Percentiles rank a stretch among this genome's conserved stretches.
Evolutionary conservation across 2,888 invertebrate genomes (phyloP).

Genomic region (Agrochola litura): DNA sequence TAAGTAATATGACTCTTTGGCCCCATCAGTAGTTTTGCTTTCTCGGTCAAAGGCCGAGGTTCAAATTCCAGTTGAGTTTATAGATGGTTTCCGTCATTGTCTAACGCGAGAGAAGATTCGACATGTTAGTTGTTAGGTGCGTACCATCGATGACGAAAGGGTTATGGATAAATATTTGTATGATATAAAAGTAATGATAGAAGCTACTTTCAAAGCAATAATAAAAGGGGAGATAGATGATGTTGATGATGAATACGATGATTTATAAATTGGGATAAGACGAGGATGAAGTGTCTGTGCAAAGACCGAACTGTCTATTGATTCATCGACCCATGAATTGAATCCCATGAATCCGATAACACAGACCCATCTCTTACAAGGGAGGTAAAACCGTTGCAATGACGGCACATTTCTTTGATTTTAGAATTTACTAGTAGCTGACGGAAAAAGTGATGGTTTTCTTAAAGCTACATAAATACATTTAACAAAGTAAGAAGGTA

Average conservation of each 20-base stretch:
- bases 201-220: background rate
- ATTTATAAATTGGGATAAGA: background rate
- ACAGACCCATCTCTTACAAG: background rate
- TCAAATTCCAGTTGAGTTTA: conserved; percentile 67
- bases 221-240: background rate
- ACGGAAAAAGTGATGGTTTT: background rate
- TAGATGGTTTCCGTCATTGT: conserved; percentile 68
- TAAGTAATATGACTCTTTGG: conserved; percentile 65
- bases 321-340: background rate
- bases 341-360: background rate
- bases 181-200: background rate
- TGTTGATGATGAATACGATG: background rate
- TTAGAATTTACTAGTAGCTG: background rate
- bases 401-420: too few relatives aligned
- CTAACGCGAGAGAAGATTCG: conserved; percentile 54
- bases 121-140: conserved; percentile 46
- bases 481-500: background rate
- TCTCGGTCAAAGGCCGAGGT: conserved; percentile 66
- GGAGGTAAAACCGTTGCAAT: background rate
- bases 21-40: conserved; percentile 66
- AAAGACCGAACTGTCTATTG: background rate
- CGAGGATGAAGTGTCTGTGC: background rate
- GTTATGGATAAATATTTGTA: background rate
- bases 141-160: conserved; percentile 32
- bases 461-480: background rate